Conservation (phyloP, 2,888 invertebrate genomes). For the Neoitamus cyanurus region DNA sequence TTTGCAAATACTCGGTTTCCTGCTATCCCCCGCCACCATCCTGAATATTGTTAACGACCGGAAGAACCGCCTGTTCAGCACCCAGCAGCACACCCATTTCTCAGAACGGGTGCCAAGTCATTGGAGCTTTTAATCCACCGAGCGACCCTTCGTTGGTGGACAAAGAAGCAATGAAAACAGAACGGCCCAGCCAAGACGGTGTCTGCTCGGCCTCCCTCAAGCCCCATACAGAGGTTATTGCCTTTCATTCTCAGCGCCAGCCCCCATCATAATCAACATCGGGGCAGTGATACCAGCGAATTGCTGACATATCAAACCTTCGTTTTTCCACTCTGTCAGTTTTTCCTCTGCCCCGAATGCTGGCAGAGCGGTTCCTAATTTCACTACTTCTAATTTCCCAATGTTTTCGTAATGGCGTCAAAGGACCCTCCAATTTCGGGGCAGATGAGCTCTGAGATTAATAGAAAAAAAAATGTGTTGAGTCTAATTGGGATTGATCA, state of each 20-base stretch:
- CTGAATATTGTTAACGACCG: background rate
- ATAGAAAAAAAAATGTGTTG: background rate
- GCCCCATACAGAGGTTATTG: background rate
- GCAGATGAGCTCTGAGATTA: background rate
- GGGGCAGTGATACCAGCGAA: background rate
- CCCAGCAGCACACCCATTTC: background rate
- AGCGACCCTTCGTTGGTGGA: background rate
- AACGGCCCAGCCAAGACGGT: background rate
- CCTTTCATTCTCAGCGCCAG: background rate
- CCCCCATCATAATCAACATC: background rate
- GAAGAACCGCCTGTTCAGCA: slow-evolving; percentile 16
- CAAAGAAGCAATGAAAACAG: background rate
- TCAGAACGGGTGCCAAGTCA: background rate
- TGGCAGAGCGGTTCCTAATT: background rate
- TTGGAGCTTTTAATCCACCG: slow-evolving; percentile 9
- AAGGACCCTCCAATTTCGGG: background rate
- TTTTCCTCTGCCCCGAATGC: background rate
- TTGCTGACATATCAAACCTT: background rate
- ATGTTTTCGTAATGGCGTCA: background rate
- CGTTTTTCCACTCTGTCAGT: background rate
- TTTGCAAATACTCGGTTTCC: background rate
- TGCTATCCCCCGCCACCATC: background rate
- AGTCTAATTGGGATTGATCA: too few species aligned
- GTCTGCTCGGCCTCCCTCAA: background rate
- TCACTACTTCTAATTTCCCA: background rate